Conservation (phyloP, 2,797 vertebrate genomes). For the Cuniculus paca region DNA sequence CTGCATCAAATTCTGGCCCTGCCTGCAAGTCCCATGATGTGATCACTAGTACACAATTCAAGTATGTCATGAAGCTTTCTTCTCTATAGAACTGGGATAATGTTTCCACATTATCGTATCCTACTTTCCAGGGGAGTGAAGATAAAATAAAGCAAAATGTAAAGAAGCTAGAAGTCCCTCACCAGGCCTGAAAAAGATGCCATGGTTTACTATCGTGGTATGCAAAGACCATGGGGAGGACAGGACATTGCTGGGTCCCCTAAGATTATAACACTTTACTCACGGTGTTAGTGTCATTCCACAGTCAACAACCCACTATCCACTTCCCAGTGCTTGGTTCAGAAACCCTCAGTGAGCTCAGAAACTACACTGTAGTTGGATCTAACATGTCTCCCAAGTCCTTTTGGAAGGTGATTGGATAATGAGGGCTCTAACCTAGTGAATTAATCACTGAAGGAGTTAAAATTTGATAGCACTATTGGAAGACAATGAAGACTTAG, state of each 20-base stretch:
- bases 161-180: fast-evolving
- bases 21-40: background rate
- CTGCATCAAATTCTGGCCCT: fast-evolving
- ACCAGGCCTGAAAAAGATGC: fast-evolving
- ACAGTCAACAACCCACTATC: background rate
- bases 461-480: background rate
- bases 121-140: background rate
- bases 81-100: background rate
- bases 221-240: fast-evolving
- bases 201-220: fast-evolving
- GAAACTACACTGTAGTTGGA: background rate
- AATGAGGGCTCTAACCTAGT: background rate
- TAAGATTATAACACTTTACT: too few relatives aligned
- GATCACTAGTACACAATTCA: fast-evolving
- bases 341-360: background rate
- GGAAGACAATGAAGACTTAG: background rate
- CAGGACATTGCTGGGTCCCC: fast-evolving
- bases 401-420: background rate
- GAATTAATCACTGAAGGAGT: background rate
- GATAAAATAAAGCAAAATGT: background rate
- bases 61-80: fast-evolving
- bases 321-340: too few relatives aligned
- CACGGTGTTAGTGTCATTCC: fast-evolving
- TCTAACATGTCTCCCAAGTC: background rate
- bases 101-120: background rate